These are phyloP conservation scores for Drosophila maculinotata DNA, from an alignment of 2,888 invertebrate species.

Conservation along the genomic window DNA sequence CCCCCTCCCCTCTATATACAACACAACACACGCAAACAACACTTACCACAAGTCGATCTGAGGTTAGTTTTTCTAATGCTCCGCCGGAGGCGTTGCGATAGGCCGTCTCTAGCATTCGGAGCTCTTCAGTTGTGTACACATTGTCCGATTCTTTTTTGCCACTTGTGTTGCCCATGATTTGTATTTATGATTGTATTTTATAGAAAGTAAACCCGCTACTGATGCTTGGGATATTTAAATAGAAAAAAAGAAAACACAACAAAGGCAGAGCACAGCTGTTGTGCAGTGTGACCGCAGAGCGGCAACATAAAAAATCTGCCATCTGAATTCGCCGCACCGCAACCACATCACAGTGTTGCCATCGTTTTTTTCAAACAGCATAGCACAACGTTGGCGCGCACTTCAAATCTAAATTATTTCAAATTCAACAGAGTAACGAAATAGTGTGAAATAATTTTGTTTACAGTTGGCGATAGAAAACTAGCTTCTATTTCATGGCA, in stretches of 20 bases:
- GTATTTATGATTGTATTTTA: conserved; percentile 13
- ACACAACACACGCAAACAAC: not conserved
- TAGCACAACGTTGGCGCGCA: not conserved
- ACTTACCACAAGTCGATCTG: conserved; percentile 79
- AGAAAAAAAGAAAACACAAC: conserved; percentile 46
- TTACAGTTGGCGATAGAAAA: too few species aligned
- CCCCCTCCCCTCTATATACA: too few species aligned
- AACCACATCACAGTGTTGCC: not conserved
- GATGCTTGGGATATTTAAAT: conserved; percentile 43
- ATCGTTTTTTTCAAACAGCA: not conserved
- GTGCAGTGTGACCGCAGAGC: conserved; percentile 35
- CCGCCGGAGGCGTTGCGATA: conserved; percentile 73
- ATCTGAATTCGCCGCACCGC: conserved; percentile 15
- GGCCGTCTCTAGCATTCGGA: conserved; percentile 74
- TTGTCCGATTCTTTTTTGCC: conserved; percentile 66
- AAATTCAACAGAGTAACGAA: too few species aligned
- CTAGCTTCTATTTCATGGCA: too few species aligned
- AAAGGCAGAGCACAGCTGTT: conserved; percentile 47
- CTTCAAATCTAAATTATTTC: not conserved
- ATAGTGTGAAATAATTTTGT: too few species aligned
- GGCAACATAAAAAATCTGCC: not conserved
- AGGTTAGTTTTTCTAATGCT: conserved; percentile 75
- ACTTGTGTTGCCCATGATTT: conserved; percentile 61
- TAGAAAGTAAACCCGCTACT: conserved; percentile 52
- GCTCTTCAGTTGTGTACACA: conserved; percentile 75